Percentiles rank a stretch among this genome's conserved stretches.
These are phyloP conservation scores for human DNA, from an alignment of 2,113 vertebrate genomes.

Conservation along the genomic window DNA sequence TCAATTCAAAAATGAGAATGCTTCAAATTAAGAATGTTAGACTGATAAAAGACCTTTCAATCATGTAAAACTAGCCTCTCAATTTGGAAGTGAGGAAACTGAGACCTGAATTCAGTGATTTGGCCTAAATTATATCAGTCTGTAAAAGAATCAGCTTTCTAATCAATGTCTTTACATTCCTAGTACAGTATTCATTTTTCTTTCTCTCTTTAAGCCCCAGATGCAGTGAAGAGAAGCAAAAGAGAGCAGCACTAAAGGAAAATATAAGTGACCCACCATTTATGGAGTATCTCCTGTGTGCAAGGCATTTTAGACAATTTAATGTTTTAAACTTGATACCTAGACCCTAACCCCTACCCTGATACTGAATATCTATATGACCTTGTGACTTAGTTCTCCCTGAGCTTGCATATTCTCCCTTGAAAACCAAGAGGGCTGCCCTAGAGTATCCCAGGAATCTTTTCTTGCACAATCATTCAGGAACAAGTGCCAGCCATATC, in stretches of 20 bases:
- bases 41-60: conserved; percentile 2
- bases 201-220: conserved; percentile 35
- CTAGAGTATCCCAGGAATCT: neutral
- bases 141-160: neutral
- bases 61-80: neutral
- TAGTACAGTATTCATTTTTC: neutral
- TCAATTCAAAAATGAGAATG: conserved; percentile 45
- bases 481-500: neutral
- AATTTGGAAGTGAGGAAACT: conserved; percentile 23
- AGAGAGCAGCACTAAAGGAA: neutral
- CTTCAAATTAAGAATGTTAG: conserved; percentile 37
- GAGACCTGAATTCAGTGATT: neutral
- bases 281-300: neutral
- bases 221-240: neutral
- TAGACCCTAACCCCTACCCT: neutral
- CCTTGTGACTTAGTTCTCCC: neutral
- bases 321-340: neutral
- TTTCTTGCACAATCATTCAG: neutral
- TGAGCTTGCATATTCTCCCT: neutral
- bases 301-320: neutral
- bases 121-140: neutral
- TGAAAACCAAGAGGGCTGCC: neutral
- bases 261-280: neutral
- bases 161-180: neutral
- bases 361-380: neutral